Conservation (phyloP, 2,113 vertebrate species). For the Helogale parvula region DNA sequence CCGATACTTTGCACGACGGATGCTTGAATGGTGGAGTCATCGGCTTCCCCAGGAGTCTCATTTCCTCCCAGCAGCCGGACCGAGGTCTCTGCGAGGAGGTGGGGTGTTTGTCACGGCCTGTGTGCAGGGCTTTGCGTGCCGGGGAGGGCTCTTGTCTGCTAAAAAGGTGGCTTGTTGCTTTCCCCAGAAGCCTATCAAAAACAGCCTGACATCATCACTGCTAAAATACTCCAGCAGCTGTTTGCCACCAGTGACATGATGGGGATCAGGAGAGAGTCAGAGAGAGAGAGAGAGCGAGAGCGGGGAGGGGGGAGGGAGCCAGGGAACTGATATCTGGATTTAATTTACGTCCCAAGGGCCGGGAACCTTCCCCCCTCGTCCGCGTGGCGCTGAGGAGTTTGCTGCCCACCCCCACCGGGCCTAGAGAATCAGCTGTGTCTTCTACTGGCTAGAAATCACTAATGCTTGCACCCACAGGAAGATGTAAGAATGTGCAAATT, state of each 20-base stretch:
- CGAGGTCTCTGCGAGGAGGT: conserved; percentile 41
- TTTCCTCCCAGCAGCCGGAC: conserved; percentile 56
- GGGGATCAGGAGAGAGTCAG: conserved; percentile 62
- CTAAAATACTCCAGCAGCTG: conserved; percentile 80
- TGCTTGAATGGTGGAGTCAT: neutral
- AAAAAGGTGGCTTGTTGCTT: conserved; percentile 58
- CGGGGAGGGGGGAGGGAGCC: neutral
- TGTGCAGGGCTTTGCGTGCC: neutral
- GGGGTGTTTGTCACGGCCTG: neutral
- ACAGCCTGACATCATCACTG: conserved; percentile 80
- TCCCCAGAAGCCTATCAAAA: conserved; percentile 78
- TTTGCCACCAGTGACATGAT: conserved; percentile 76
- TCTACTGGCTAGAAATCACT: neutral
- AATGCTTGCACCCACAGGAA: neutral
- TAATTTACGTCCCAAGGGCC: conserved; percentile 71
- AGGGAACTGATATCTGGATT: conserved; percentile 49
- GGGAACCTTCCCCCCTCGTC: conserved; percentile 58
- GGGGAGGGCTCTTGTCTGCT: conserved; percentile 62
- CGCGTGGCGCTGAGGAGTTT: neutral
- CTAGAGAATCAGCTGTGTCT: neutral
- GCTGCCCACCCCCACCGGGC: neutral
- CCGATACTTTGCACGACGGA: neutral
- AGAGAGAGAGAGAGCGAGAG: neutral
- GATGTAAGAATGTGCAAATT: neutral
- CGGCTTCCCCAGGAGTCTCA: neutral